A percentile compares a stretch with the other conserved stretches of the same genome.
Evolutionary conservation across 2,797 vertebrate genomes (phyloP).

Genomic region (Halcyon badia): DNA sequence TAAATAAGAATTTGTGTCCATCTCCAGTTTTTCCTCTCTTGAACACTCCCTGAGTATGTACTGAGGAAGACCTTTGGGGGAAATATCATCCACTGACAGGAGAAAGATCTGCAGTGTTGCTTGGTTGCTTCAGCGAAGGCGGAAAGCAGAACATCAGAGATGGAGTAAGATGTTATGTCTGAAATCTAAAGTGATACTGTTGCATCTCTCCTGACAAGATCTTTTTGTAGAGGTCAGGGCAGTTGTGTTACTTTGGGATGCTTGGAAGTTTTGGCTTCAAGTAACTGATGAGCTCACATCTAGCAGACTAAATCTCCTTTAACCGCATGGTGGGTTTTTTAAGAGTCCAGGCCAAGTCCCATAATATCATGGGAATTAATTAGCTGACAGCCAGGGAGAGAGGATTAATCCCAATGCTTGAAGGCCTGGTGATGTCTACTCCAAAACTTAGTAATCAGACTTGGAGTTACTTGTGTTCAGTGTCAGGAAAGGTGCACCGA

Average conservation of each 20-base stretch:
- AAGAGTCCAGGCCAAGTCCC: background rate
- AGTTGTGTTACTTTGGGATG: background rate
- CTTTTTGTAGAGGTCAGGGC: background rate
- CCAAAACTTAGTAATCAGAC: background rate
- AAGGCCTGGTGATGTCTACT: background rate
- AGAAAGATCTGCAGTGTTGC: background rate
- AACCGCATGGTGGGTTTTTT: background rate
- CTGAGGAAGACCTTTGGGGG: background rate
- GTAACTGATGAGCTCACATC: background rate
- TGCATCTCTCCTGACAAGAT: background rate
- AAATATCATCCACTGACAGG: background rate
- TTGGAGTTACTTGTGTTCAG: background rate
- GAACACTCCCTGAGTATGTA: fast-evolving
- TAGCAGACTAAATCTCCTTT: slow-evolving; percentile 6
- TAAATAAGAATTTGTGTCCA: background rate
- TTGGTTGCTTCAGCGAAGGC: background rate
- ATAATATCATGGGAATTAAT: background rate
- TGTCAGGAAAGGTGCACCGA: background rate
- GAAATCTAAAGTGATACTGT: background rate
- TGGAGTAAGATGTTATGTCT: background rate
- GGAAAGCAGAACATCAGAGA: background rate
- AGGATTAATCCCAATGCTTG: slow-evolving; percentile 9
- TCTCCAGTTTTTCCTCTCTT: background rate
- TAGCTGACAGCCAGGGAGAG: background rate
- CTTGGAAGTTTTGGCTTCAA: background rate